Conservation (phyloP, 2,888 invertebrate genomes). For the Chelonus formosanus region DNA sequence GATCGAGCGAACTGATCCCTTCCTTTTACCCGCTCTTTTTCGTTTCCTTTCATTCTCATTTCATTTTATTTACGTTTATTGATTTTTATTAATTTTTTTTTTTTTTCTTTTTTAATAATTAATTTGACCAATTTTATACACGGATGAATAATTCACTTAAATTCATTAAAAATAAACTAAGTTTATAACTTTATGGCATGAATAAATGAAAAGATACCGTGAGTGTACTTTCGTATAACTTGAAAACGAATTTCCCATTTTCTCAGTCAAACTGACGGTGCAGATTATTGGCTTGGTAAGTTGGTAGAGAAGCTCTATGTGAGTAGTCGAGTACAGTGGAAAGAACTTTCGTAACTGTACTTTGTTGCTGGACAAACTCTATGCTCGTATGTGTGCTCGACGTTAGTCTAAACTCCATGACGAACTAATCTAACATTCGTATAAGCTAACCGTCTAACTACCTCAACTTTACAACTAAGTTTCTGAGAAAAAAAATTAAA, state of each 20-base stretch:
- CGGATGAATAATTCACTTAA: too few relatives aligned
- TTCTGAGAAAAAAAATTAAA: conserved; percentile 24
- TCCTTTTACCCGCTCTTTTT: conserved; percentile 24
- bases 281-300: conserved; percentile 58
- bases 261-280: conserved; percentile 51
- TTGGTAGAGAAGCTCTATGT: conserved; percentile 46
- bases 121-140: not conserved
- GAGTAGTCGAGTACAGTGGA: conserved; percentile 43
- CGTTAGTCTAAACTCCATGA: conserved; percentile 58
- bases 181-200: not conserved
- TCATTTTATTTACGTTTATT: conserved; percentile 3
- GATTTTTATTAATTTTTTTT: conserved; percentile 11
- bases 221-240: conserved; percentile 20
- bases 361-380: conserved; percentile 57
- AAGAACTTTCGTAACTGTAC: conserved; percentile 55
- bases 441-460: conserved; percentile 43
- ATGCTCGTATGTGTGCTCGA: conserved; percentile 55
- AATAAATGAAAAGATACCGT: conserved; percentile 9
- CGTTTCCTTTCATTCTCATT: not conserved
- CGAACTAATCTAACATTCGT: conserved; percentile 62
- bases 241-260: conserved; percentile 20
- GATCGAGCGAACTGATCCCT: conserved; percentile 32
- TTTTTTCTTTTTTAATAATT: conserved; percentile 1
- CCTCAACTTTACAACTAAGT: conserved; percentile 13
- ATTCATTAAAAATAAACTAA: too few relatives aligned